Evolutionary conservation across 2,888 invertebrate genomes (phyloP).

Genomic region (Ernsta delagoae): DNA sequence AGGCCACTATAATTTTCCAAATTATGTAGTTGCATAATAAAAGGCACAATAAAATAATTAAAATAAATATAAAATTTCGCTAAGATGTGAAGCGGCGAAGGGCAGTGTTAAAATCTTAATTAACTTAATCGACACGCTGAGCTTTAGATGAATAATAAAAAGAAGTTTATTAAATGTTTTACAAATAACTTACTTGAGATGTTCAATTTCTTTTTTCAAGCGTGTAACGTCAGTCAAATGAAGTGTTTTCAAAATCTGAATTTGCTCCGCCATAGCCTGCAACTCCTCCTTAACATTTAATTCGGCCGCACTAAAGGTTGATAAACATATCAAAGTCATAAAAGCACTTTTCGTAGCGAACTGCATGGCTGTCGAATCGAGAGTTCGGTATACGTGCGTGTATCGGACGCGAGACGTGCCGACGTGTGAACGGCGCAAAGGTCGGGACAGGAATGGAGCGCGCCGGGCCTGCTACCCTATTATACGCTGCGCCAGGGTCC

Average conservation of each 20-base stretch:
- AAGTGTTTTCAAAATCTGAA: conserved; percentile 58
- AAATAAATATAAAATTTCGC: no score
- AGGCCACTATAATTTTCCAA: no score
- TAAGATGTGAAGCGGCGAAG: no score
- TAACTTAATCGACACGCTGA: neutral
- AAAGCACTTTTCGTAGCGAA: conserved; percentile 54
- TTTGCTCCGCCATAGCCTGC: conserved; percentile 57
- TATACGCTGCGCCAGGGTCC: conserved; percentile 53
- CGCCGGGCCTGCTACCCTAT: conserved; percentile 46
- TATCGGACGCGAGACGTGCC: conserved; percentile 20
- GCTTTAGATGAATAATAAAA: neutral
- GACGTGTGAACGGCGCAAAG: conserved; percentile 49
- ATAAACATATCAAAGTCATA: conserved; percentile 51
- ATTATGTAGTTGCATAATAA: no score
- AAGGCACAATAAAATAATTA: no score
- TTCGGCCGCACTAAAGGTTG: conserved; percentile 55
- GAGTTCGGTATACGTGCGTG: conserved; percentile 25
- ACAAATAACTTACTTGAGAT: conserved; percentile 66
- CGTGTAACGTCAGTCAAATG: conserved; percentile 58
- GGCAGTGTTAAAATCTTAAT: no score
- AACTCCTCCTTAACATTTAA: conserved; percentile 56
- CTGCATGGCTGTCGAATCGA: conserved; percentile 59
- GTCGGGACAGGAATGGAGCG: conserved; percentile 57
- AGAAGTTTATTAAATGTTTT: neutral
- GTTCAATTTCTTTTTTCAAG: conserved; percentile 63